Evolutionary conservation across 2,113 vertebrate genomes (phyloP), one percentile per base, ranked within the genome.

Genomic region (Takifugu flavidus): DNA sequence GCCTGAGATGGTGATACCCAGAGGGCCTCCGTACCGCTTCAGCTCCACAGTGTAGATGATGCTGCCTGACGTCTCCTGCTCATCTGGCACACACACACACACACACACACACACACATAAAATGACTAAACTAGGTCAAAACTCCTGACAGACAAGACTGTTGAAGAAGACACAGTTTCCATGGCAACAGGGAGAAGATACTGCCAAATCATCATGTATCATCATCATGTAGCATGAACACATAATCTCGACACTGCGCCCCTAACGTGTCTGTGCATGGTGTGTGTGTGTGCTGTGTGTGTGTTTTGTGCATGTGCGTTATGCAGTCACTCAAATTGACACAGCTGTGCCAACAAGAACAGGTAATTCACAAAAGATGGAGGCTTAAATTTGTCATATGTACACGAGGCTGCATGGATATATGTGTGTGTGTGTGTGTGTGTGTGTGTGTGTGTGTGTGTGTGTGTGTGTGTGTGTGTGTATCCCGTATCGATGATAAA

Each of bases 1-100:
- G 83, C 95, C 96, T 11, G 96, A 99, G 91, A 99, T 98, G 28
- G 96, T 98, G 91, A 99, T 99, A 79, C 96, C 96, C 66, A 99
- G 91, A 27, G 96, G 96, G 12, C 96, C 96, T 42, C 96, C 96
- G 4, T 95, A 98, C 64, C 96, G 87, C 85, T 99, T 96, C 70
- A 99, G 94, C 90, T 99, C 96, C 80, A 99, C 97, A 0, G 97
- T 99, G 80, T 99, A 98, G 93, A 98, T 97, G 87, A 99, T 96
- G 80, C 94, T 94, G 75, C 96, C 96, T 0, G 94, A 96, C 82
- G 92, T 94, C 83, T 98, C 96, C 80, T 98, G 95, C 70, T 98
- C 95, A 77, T 99, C 47, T 49, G 91, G 91, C 72, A 75, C 27
- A 15, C 3, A 13, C 53, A 65, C 96, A 98, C 87, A 52, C 80